Conservation (phyloP, 2,113 vertebrate species). For the Puma concolor region DNA sequence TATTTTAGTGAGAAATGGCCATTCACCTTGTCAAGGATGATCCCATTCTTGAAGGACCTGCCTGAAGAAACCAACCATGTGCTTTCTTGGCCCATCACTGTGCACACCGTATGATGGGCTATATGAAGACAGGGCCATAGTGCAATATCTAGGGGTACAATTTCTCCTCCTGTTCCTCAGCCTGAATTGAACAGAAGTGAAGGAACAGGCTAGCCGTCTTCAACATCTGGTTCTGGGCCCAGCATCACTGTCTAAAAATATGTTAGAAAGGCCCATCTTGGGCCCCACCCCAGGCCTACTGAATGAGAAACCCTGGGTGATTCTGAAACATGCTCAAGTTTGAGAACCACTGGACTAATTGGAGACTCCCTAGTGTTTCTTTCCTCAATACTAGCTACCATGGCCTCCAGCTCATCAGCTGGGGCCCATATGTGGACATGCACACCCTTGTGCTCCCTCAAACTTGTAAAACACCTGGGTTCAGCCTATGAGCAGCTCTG, state of each 20-base stretch:
- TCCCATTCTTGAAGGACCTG: background rate
- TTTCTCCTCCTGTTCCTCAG: background rate
- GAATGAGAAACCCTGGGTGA: background rate
- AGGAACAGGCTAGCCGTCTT: background rate
- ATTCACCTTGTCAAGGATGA: background rate
- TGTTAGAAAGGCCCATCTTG: background rate
- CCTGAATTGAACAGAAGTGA: background rate
- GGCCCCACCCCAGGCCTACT: background rate
- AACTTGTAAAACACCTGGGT: background rate
- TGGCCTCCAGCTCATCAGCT: background rate
- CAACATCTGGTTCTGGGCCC: background rate
- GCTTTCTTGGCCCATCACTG: background rate
- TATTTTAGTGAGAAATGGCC: background rate
- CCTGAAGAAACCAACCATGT: background rate
- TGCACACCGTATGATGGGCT: background rate
- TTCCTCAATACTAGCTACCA: background rate
- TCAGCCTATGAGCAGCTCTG: background rate
- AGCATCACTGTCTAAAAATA: background rate
- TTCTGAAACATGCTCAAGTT: background rate
- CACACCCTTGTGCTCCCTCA: background rate
- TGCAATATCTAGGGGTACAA: background rate
- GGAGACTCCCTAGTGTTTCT: background rate
- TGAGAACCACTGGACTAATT: background rate
- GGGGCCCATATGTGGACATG: background rate
- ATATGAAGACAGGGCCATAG: fast-evolving